Conservation (phyloP, 2,113 vertebrate species). For the cattle (Bos taurus) region ARS-UCD2.0 NC_037333.1:5309001-5309500, state of each 20-base stretch:
- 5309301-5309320: neutral
- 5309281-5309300: slow-evolving; percentile 19
- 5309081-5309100: neutral
- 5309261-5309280: neutral
- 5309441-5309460: neutral
- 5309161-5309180: neutral
- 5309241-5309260: neutral
- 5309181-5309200: neutral
- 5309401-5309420: neutral
- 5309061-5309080: neutral
- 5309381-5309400: neutral
- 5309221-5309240: neutral
- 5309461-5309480: neutral
- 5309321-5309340: neutral
- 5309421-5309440: neutral
- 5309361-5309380: neutral
- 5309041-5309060: neutral
- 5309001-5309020: neutral
- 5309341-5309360: neutral
- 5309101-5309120: neutral
- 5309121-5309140: neutral
- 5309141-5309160: neutral
- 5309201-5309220: neutral
- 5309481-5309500: neutral
- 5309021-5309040: neutral